phyloP scores from a whole-genome alignment of 2,797 vertebrate genomes.

The Netta rufina region DNA sequence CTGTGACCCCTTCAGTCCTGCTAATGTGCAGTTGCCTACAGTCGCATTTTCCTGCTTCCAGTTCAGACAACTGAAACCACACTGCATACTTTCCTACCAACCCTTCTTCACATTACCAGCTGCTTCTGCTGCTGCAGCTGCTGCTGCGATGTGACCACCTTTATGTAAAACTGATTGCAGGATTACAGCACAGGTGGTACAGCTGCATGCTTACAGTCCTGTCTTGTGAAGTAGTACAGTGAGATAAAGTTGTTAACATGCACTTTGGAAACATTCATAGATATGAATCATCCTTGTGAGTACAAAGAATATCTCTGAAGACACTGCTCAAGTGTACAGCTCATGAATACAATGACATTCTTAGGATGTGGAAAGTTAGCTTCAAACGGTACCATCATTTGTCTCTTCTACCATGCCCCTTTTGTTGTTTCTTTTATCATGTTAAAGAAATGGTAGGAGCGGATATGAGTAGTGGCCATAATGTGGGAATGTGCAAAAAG shows the following conservation, averaged over 20 bases:
- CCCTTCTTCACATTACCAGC: background rate
- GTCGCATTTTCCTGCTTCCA: background rate
- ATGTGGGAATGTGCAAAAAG: background rate
- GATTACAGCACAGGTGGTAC: background rate
- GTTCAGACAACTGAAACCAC: background rate
- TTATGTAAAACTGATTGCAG: background rate
- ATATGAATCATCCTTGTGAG: background rate
- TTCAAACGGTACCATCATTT: background rate
- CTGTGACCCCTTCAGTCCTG: background rate
- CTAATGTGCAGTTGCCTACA: background rate
- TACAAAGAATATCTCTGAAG: background rate
- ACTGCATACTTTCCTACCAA: background rate
- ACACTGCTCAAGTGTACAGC: background rate
- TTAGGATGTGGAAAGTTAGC: background rate
- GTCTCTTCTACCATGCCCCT: background rate
- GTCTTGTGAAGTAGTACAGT: background rate
- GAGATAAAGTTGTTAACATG: background rate
- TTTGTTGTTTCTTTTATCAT: background rate
- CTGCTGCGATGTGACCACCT: background rate
- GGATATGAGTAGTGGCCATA: background rate
- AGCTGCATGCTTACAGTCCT: background rate
- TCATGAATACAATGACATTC: background rate
- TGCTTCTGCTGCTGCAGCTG: background rate
- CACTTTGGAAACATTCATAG: background rate
- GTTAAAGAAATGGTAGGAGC: background rate